Evolutionary conservation across 2,797 vertebrate genomes (phyloP), one percentile per base, ranked within the genome.

Genomic region (Thripadectes ignobilis): DNA sequence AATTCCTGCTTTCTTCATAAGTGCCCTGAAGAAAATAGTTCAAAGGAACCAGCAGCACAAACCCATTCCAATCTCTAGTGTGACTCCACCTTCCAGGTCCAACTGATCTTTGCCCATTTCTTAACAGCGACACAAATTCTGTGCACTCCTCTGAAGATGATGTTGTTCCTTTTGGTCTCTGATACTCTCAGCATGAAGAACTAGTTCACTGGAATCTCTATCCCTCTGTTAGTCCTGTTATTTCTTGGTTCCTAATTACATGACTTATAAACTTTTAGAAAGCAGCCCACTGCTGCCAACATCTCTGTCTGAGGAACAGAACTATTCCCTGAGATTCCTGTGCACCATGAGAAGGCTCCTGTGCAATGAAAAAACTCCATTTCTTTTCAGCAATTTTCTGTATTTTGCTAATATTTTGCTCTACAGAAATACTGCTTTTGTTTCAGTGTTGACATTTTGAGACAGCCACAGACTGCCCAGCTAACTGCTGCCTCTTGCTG

Each of bases 11-110:
- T 91, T 91, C 94, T 92, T 90, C 88, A 75, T 41, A 94, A 93
- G 67, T 76, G 94, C 93, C 92, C 85, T 81, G 88, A 89, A 95
- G 93, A 92, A 94, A 96, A 89, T 13, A 89, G 36, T 91, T 95
- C 85, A 92, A 94, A 96, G 79, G 69, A 73, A 49, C 10, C 26
- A 88, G 69, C 72, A 93, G 76, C 46, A 81, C 46, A 86, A 85
- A 81, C 29, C 69, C 74, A 81, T 91, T 93, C 88, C 83, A 95
- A 4, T 62, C 82, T 75, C 62, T 66, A 69, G 51, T 36, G 46
- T 2, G 4, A 84, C 73, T 77, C 54, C 2, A 11, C 82, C 73
- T 73, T 85, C 67, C 69, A 78, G 80, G 48, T 29, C 17, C 32
- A 79, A 57, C 14, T 1, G 9, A 66, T 84, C 58, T 74, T 61